phyloP scores from a whole-genome alignment of 2,888 invertebrate species.

The Leucania comma region DNA sequence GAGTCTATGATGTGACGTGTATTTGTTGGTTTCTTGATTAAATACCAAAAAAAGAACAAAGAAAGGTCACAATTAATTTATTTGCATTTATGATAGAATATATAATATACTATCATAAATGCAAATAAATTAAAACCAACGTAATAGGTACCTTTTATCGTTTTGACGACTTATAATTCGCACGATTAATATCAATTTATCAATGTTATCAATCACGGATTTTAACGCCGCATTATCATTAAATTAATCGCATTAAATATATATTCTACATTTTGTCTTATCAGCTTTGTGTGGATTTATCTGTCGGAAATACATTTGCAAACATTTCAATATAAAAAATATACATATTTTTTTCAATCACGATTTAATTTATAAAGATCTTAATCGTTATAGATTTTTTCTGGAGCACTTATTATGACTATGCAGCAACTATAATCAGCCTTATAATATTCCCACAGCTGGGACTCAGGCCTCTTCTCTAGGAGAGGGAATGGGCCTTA shows the following conservation, averaged over 20 bases:
- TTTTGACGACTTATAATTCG: slow-evolving; percentile 11
- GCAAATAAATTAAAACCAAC: neutral
- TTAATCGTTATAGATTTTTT: neutral
- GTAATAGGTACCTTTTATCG: slow-evolving; percentile 8
- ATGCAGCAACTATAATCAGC: no score
- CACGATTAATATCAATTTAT: slow-evolving; percentile 7
- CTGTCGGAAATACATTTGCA: slow-evolving; percentile 51
- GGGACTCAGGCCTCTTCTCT: no score
- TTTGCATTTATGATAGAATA: no score
- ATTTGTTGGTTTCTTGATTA: neutral
- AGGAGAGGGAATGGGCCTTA: no score
- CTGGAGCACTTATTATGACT: no score
- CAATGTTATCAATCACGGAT: slow-evolving; percentile 43
- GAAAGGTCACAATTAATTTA: neutral
- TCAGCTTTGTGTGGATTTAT: slow-evolving; percentile 35
- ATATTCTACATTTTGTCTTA: slow-evolving; percentile 36
- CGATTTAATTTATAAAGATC: slow-evolving; percentile 1
- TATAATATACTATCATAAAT: neutral
- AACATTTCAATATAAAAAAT: slow-evolving; percentile 9
- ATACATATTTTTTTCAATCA: neutral
- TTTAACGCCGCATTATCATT: slow-evolving; percentile 28
- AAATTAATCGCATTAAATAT: slow-evolving; percentile 42
- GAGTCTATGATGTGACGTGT: no score
- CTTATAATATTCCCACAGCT: no score
- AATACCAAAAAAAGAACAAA: neutral